Base-by-base conservation (phyloP, 2,888 invertebrate species). In the Stenichneumon culpator region DNA sequence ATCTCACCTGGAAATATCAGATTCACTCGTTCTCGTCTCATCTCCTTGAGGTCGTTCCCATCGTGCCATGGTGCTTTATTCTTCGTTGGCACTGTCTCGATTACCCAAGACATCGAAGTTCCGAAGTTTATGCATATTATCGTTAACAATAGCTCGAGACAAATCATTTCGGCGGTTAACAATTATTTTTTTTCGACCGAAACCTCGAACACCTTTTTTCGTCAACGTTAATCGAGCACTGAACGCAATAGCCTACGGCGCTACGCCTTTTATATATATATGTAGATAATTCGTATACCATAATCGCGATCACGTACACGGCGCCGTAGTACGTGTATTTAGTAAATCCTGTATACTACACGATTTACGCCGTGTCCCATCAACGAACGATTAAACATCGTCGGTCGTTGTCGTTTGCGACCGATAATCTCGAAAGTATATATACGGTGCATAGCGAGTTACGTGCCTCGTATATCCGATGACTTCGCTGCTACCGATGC, bases 1-100 rank as follows among this genome's bases (percentile, higher is more conserved):
- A 63, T 77, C 90, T 90, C 87, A 92, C 91, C 91, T 89, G 89
- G 91, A 81, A 88, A 91, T 80, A 92, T 92, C 39, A 89, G 63
- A 44, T 86, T 87, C 73, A 90, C 75, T 47, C 86, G 85, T 36
- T 88, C 79, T 50, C 74, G 68, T 39, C 47, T 52, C 36, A 50
- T 74, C 22, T 83, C 87, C 22, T 63, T 80, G n/a, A 81, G 78
- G 14, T 80, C 60, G 70, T 88, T 86, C 52, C 44, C 79, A 3
- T 54, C 77, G 28, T 81, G 70, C 28, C 78, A 77, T 36, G 28
- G 32, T 44, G 70, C 14, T 19, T 60, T 28, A 19, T 44, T 57
- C n/a, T 4, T 70, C 57, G 82, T 70, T 47, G 82, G 39, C n/a
- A 81, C 50, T 11, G 86, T 75, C 47, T 82, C 77, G 65, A 87